phyloP scores from a whole-genome alignment of 2,113 vertebrate genomes.

The Mormyrus iriodes region DNA sequence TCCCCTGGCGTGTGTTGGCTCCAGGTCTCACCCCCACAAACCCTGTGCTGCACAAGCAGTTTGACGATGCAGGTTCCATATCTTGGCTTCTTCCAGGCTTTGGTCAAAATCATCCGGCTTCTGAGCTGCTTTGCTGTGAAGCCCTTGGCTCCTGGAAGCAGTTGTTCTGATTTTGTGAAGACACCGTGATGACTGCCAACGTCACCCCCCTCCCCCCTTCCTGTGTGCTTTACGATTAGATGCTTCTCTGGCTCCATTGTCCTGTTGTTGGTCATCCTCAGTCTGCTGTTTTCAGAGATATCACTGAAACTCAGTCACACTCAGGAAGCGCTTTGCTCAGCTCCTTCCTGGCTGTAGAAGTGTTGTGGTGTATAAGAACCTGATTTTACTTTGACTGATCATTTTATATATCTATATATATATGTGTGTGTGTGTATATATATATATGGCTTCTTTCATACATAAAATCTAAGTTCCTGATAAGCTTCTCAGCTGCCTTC shows the following conservation, averaged over 20 bases:
- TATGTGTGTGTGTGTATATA: not conserved
- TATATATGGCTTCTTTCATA: too few species aligned
- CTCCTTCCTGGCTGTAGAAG: not conserved
- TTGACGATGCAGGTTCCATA: too few species aligned
- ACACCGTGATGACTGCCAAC: not conserved
- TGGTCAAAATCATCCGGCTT: not conserved
- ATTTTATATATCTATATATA: not conserved
- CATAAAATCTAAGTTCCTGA: not conserved
- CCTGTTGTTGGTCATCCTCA: not conserved
- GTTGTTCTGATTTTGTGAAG: not conserved
- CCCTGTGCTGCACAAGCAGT: too few species aligned
- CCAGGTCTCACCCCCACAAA: not conserved
- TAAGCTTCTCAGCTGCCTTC: not conserved
- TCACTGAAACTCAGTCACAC: not conserved
- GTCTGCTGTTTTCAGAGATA: constrained; percentile 1
- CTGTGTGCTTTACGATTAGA: constrained; percentile 1
- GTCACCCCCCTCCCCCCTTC: not conserved
- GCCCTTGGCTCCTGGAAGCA: not conserved
- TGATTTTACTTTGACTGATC: not conserved
- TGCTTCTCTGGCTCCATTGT: not conserved
- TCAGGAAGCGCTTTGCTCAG: not conserved
- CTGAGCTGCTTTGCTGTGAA: not conserved
- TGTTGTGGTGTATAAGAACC: not conserved
- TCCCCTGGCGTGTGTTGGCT: too few species aligned
- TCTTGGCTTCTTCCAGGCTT: too few species aligned